Evolutionary conservation across 2,113 vertebrate species (phyloP), one percentile per base, ranked within the genome.

Genomic region (Uria lomvia): DNA sequence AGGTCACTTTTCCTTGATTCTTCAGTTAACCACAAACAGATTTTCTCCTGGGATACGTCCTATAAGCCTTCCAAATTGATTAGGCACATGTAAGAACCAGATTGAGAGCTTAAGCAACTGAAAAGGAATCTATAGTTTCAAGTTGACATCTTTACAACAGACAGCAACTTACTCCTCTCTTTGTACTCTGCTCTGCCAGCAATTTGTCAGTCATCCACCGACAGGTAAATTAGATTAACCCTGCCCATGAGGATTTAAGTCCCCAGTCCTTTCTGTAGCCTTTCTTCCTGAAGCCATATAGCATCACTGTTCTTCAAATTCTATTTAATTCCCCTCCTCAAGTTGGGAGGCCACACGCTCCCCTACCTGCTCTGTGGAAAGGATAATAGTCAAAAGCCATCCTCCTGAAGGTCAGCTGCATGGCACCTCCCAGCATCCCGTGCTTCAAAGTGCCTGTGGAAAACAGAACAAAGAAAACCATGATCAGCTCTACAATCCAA

Each of bases 371-470:
- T 97, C 98, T 98, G 96, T 99, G 99, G 97, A 99, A 98, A 24
- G 99, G 99, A 75, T 99, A 99, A 97, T 99, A 99, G 97, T 99
- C 99, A 84, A 99, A 99, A 14, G 98, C 99, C 97, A 99, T 98
- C 91, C 98, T 99, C 95, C 98, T 98, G 94, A 99, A 99, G 29
- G 99, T 99, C 88, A 99, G 98, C 97, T 99, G 99, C 97, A 99
- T 99, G 82, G 99, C 99, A 63, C 99, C 99, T 30, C 99, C 99
- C 70, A 98, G 97, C 75, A 99, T 98, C 72, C 98, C 97, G 13
- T 98, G 98, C 73, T 98, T 92, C 97, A 98, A 81, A 80, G 97
- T 94, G 45, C 98, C 99, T 99, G 93, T 29, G 34, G 56, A 29
- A 90, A 93, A 90, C 60, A 86, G 78, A 94, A 78, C 45, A 80